Conservation (phyloP, 2,888 invertebrate species). For the Uropetala carovei region DNA sequence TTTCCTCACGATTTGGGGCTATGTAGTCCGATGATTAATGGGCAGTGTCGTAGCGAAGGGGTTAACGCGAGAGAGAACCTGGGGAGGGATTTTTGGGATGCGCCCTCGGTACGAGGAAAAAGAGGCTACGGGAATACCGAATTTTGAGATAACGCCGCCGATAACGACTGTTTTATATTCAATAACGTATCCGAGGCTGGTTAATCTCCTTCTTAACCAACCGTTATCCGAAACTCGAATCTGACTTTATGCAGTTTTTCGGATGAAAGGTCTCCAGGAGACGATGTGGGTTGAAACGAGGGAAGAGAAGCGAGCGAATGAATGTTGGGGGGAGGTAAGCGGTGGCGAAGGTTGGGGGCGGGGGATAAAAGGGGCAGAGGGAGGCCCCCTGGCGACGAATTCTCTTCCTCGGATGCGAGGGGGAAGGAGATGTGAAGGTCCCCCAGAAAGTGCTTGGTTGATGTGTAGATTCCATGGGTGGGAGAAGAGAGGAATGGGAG, state of each 20-base stretch:
- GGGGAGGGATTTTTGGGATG: not conserved
- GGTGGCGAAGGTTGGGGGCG: too few relatives aligned
- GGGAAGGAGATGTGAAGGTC: conserved; percentile 40
- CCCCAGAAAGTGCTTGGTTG: too few relatives aligned
- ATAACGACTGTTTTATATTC: conserved; percentile 60
- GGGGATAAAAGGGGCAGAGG: not conserved
- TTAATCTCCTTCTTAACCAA: conserved; percentile 62
- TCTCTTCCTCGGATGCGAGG: not conserved
- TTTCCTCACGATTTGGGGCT: too few relatives aligned
- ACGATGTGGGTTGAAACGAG: not conserved
- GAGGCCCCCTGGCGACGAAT: not conserved
- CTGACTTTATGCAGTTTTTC: conserved; percentile 57
- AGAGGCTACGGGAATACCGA: conserved; percentile 46
- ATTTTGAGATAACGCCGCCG: conserved; percentile 39
- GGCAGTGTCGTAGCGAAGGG: conserved; percentile 44
- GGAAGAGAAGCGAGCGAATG: not conserved
- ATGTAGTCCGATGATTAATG: conserved; percentile 61
- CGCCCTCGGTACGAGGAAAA: not conserved
- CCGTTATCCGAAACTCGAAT: conserved; percentile 48
- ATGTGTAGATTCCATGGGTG: not conserved
- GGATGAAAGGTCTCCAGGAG: conserved; percentile 44
- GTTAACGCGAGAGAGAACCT: conserved; percentile 1
- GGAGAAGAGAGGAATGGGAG: not conserved
- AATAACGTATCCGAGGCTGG: conserved; percentile 43
- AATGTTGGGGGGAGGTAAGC: too few relatives aligned